Base-by-base conservation (phyloP, 2,888 invertebrate genomes). In the Margaritifera margaritifera region DNA sequence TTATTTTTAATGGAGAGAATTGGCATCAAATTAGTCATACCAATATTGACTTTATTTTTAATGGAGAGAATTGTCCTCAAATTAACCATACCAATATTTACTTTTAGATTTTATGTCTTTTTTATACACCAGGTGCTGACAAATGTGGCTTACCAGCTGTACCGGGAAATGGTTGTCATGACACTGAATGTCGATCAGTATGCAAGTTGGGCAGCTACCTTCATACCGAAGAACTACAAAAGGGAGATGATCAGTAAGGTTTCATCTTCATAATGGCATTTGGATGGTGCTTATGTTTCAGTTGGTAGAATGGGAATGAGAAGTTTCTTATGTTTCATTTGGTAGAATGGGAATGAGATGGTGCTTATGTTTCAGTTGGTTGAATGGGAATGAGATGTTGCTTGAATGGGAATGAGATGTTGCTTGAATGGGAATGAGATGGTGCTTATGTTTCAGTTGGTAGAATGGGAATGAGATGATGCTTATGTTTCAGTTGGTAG, bases 161-260 rank as follows among this genome's bases (percentile, higher is more conserved):
- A 86, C 75, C 80, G 79, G 69, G 75, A 81, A 25, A 54, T 86
- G 4, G 67, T 79, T 6, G 82, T 85, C 53, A 83, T 84, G 66
- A 83, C 83, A 0, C 73, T 87, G 58, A 80, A 87, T 72, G 84
- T 80, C 6, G 78, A 75, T 24, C 68, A 78, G 57, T 86, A 82
- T 64, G 72, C 81, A 11, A 74, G 80, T 8, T 87, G 86, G 86
- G 82, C 83, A 1, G 77, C 80, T 22, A 77, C 73, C 54, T 86
- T 87, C 80, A 84, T 85, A 2, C 86, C 86, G 4, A 58, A 62
- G 6, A 64, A 75, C 50, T 84, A 82, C 60, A 69, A 68, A 22
- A 77, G 72, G 53, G 24, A 61, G 8, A 64, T 72, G 66, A 57
- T 65, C 20, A 72, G 80, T 80, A 69, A 69, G 74, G 56, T 68